Evolutionary conservation across 2,888 invertebrate genomes (phyloP), one percentile per base, ranked within the genome.

Genomic region (Napeogenes sylphis): DNA sequence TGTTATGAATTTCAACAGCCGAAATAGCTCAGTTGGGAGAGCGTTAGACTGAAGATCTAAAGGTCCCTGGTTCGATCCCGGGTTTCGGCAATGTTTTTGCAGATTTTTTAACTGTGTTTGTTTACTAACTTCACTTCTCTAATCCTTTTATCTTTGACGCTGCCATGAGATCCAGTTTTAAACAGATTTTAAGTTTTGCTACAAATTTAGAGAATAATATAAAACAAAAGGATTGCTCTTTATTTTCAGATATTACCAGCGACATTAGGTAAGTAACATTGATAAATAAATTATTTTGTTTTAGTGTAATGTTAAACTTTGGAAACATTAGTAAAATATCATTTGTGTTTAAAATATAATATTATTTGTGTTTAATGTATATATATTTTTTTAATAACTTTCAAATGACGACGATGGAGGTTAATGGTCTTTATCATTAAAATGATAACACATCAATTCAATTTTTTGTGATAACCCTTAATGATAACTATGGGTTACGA

Each of bases 51-150:
- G 92, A 93, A 93, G 92, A 93, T 92, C 92, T 93, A 92, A 93
- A 92, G 92, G 93, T 93, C 92, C 92, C 92, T 92, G 92, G 92
- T 93, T 93, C 93, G 91, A 93, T 93, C 92, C 92, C 93, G 80
- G 93, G 93, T 92, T 93, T 92, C 92, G 92, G 92, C 93, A 93
- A 67, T 61, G 67, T 65, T 73, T 81, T 82, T 64, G 10, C 3
- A 13, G 14, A 30, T 33, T 14, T 32, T 53, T 51, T 38, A 14
- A 12, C 14, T 14, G 47, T n/a, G 32, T 57, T 46, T 13, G 21
- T 53, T 30, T 33, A 53, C 14, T 51, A 12, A 12, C 8, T 55
- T 46, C 5, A 12, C 8, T 55, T 46, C 5, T 4, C 2, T 55
- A 55, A 3, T 5, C 2, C 6, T 6, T 42, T 4, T 14, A 53